Base-by-base conservation (phyloP, 2,888 invertebrate genomes). In the Gymnosoma rotundatum region DNA sequence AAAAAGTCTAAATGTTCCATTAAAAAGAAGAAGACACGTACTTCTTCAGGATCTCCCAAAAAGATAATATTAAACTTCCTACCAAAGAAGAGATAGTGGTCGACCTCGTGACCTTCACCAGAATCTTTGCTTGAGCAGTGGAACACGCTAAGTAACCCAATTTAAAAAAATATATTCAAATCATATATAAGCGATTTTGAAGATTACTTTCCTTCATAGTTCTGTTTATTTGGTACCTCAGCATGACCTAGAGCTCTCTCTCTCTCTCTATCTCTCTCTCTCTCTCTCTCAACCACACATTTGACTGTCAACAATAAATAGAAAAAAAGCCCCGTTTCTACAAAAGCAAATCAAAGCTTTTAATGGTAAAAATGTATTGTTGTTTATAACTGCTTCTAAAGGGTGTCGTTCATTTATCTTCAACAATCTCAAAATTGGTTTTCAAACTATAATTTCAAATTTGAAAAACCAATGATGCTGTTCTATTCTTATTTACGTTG, bases 341-440 rank as follows among this genome's bases (percentile, higher is more conserved):
- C 10, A 38, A 54, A 38, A 50, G n/a, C 16, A 9, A 6, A 10
- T 42, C 14, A 48, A 54, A 14, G 14, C 32, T 20, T 6, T 36
- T 21, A 14, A 54, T 64, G n/a, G n/a, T 52, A n/a, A 38, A 42
- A 72, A 61, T 10, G 14, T 45, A 38, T 45, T 66, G 32, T 5
- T 48, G 42, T 9, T 52, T 38, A 48, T 2, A 6, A n/a, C 54
- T 72, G 10, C 64, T 38, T 50, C 12, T 32, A 10, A 38, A 50
- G 61, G 66, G 75, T 80, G 66, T 58, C 36, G 9, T 61, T 69
- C 16, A 45, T 80, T 84, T 81, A 84, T 84, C 80, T 69, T n/a
- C 21, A 69, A 58, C 18, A 81, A 83, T 81, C 81, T 80, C 6
- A 56, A 80, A 83, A 80, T 69, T 80, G 70, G 72, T 84, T 78